Percentiles rank a stretch among this genome's conserved stretches.
Evolutionary conservation across 2,888 invertebrate genomes (phyloP).

Genomic region (Lacanobia oleracea): DNA sequence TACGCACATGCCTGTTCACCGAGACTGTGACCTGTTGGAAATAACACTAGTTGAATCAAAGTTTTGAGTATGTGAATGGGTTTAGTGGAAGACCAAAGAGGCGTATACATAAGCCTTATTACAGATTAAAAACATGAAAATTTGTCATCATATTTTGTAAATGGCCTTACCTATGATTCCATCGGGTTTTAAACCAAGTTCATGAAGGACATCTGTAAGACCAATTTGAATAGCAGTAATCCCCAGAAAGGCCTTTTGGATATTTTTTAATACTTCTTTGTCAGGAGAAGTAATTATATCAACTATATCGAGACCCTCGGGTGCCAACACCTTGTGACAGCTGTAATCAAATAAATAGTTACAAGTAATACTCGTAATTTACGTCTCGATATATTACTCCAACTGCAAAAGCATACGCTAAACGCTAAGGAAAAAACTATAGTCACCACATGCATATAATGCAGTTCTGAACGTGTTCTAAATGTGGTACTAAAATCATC

Average conservation of each 20-base stretch:
- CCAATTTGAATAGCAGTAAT: slow-evolving; percentile 91
- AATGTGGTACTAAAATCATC: background rate
- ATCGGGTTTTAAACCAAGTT: slow-evolving; percentile 92
- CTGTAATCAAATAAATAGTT: slow-evolving; percentile 67
- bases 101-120: too few relatives aligned
- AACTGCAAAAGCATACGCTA: background rate
- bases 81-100: background rate
- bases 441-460: background rate
- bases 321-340: slow-evolving; percentile 89
- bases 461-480: too few relatives aligned
- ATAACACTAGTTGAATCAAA: background rate
- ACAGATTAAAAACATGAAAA: too few relatives aligned
- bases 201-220: slow-evolving; percentile 79
- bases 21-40: background rate
- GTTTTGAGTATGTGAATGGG: background rate
- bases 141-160: background rate
- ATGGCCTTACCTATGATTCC: slow-evolving; percentile 92
- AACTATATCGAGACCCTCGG: slow-evolving; percentile 92
- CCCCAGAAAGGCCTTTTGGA: slow-evolving; percentile 79
- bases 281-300: slow-evolving; percentile 92
- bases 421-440: background rate
- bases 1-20: slow-evolving; percentile 95
- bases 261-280: slow-evolving; percentile 88
- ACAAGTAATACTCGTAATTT: too few relatives aligned
- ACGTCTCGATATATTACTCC: too few relatives aligned